Evolutionary conservation across 2,113 vertebrate species (phyloP).

Genomic region (Lepisosteus oculatus): DNA sequence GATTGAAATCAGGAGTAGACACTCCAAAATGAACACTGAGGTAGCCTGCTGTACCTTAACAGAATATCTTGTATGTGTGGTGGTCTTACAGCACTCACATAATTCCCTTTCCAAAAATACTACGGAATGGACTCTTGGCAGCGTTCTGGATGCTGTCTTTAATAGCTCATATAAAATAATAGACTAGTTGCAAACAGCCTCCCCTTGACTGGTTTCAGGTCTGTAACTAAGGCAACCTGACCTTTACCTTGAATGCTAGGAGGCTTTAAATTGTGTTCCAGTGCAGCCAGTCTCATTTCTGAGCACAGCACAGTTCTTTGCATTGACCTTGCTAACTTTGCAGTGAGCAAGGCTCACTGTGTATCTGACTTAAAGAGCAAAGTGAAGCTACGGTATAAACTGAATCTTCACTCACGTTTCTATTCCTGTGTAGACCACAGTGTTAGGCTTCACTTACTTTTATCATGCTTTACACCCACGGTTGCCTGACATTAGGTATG

Average conservation of each 20-base stretch:
- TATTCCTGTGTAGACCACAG: not conserved
- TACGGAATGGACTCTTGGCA: not conserved
- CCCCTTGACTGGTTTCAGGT: not conserved
- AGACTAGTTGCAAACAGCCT: not conserved
- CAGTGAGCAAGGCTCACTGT: too few relatives aligned
- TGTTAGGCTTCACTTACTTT: not conserved
- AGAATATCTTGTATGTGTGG: not conserved
- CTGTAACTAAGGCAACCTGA: too few relatives aligned
- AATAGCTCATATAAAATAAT: not conserved
- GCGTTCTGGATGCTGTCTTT: not conserved
- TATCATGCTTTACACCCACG: not conserved
- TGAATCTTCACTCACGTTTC: not conserved
- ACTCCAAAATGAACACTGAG: too few relatives aligned
- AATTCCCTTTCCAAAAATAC: not conserved
- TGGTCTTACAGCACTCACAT: not conserved
- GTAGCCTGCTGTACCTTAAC: not conserved
- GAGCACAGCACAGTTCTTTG: too few relatives aligned
- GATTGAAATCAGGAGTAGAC: not conserved
- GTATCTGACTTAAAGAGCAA: too few relatives aligned
- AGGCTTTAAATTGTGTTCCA: too few relatives aligned
- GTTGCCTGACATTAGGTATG: not conserved
- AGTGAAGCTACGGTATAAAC: too few relatives aligned
- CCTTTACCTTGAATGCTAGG: too few relatives aligned
- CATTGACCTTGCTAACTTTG: too few relatives aligned
- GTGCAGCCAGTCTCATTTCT: too few relatives aligned